Evolutionary conservation across 2,113 vertebrate genomes (phyloP), one percentile per base, ranked within the genome.

Genomic region (Lonchura striata): DNA sequence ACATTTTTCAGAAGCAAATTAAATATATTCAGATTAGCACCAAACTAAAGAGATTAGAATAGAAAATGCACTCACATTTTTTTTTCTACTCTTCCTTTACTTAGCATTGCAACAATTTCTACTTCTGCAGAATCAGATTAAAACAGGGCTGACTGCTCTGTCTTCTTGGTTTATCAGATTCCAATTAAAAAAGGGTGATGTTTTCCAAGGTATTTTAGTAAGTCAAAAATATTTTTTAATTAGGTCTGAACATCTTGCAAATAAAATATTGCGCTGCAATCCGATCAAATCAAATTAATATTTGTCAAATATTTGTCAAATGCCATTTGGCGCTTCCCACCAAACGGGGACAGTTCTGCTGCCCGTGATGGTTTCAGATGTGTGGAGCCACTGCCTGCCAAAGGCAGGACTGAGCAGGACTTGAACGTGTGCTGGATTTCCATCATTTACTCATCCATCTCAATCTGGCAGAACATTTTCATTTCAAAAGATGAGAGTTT

Each of bases 231-330:
- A 52, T 25, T 82, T 68, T 71, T 86, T 75, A 82, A 94, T 88
- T 74, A 90, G 37, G 44, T 49, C 60, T n/a, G 71, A 75, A 70
- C 59, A 88, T 74, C 87, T 63, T 66, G 44, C 52, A 93, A 90
- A 86, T 75, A 61, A 90, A 97, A 88, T 60, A 70, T 10, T 64
- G 47, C 56, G 2, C n/a, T 52, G 35, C 35, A 30, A 56, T 44
- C 46, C 19, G 9, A 82, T 60, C 24, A 44, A 92, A 86, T 39
- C 15, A 20, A 86, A 90, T 86, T 53, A 86, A 44, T 72, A 65
- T 87, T 86, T 90, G 75, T 77, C 54, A 76, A 86, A 44, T 72
- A 65, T 87, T 86, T 90, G 75, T 77, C 54, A 76, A 87, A 92
- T 4, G 8, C 11, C 4, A 2, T 44, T 95, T 95, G 66, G 86